Percentiles rank a stretch among this genome's conserved stretches.
Conservation (phyloP, 2,888 invertebrate species). For the Electrophaes corylata region DNA sequence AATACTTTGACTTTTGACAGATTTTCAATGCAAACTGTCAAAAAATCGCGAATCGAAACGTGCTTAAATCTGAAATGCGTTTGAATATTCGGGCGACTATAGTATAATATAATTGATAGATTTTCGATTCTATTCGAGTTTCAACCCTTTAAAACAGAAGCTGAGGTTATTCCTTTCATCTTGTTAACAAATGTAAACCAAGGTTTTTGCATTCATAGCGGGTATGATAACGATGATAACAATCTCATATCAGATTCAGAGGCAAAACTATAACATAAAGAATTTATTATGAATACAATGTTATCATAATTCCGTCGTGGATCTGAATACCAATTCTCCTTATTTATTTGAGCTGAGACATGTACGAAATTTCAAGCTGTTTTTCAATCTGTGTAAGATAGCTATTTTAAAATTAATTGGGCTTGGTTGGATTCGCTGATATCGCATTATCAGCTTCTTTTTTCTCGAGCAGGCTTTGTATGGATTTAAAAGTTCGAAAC, state of each 20-base stretch:
- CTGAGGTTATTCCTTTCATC: slow-evolving; percentile 12
- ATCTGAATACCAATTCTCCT: neutral
- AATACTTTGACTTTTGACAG: too few relatives aligned
- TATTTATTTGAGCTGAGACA: too few relatives aligned
- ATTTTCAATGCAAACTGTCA: too few relatives aligned
- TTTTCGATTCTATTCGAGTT: neutral
- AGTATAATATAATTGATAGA: neutral
- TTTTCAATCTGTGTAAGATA: neutral
- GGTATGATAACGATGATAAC: slow-evolving; percentile 25
- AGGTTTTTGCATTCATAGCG: slow-evolving; percentile 17
- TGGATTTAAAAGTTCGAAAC: slow-evolving; percentile 43
- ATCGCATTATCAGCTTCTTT: slow-evolving; percentile 22
- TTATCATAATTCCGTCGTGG: neutral
- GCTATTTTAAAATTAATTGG: slow-evolving; percentile 11
- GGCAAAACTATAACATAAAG: slow-evolving; percentile 10
- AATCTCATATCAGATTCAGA: slow-evolving; percentile 6
- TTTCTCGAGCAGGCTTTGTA: slow-evolving; percentile 44
- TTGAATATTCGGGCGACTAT: neutral
- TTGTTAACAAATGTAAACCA: slow-evolving; percentile 23
- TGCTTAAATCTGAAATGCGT: too few relatives aligned
- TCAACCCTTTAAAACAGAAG: neutral
- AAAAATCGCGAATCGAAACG: too few relatives aligned
- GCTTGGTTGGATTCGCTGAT: slow-evolving; percentile 26
- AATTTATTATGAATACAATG: slow-evolving; percentile 16
- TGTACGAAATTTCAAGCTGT: neutral